Conservation (phyloP, 1,140 invertebrate species). For the Tetramorium alpestre region DNA sequence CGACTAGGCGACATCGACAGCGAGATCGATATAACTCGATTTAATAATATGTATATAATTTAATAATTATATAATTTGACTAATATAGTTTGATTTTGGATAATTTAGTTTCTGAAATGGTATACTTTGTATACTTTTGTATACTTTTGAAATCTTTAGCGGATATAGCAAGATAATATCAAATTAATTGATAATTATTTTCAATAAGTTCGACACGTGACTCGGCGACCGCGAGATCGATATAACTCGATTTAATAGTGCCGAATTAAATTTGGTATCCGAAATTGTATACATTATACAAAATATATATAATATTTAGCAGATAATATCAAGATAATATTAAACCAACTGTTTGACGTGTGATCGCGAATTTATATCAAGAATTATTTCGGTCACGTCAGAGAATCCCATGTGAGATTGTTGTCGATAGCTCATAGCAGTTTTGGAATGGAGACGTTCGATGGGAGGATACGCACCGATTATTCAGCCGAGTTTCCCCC, state of each 20-base stretch:
- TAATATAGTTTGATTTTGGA: no score
- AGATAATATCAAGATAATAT: background rate
- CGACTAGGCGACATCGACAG: background rate
- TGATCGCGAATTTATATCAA: background rate
- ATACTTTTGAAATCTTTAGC: no score
- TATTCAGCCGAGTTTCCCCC: conserved; percentile 28
- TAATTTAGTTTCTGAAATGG: no score
- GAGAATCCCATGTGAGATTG: background rate
- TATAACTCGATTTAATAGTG: conserved; percentile 20
- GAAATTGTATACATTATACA: background rate
- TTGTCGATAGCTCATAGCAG: background rate
- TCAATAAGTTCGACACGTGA: background rate
- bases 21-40: conserved; percentile 28
- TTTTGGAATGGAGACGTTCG: conserved; percentile 7
- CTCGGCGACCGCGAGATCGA: background rate
- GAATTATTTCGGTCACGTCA: background rate
- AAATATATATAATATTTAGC: background rate
- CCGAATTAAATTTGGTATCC: background rate
- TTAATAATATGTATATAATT: background rate
- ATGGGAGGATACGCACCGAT: conserved; percentile 5
- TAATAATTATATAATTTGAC: no score
- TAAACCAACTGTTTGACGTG: no score
- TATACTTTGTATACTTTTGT: no score
- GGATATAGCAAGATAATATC: no score
- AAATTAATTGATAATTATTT: background rate